Evolutionary conservation across 2,797 vertebrate genomes (phyloP), one percentile per base, ranked within the genome.

Genomic region (Epinephelus malabaricus): DNA sequence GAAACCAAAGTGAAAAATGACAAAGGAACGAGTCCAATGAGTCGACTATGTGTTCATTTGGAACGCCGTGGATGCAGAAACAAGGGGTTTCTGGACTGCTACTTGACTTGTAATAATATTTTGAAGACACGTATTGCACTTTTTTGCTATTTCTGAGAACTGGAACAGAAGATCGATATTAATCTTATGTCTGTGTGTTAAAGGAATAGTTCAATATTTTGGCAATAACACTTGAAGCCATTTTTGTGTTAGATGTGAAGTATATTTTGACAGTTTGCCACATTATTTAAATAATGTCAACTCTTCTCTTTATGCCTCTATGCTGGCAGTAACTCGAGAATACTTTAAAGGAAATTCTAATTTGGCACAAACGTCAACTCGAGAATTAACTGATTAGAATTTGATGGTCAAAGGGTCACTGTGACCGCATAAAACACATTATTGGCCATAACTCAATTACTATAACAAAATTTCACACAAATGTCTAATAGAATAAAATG

Each of bases 1-100:
- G 1, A 67, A 85, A 83, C 66, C 80, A 74, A 78, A 84, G 76
- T 67, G 69, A 1, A 55, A 3, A 88, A 78, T 77, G 54, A 66
- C 63, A 11, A 69, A 74, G 64, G 17, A 82, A 67, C 17, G 19
- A 73, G 72, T 71, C 64, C 75, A 76, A 55, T 15, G n/a, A 70
- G 71, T 81, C 54, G 6, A 30, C 34, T 46, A 5, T 54, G 53
- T 66, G 47, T 70, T 73, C 15, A 63, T 59, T 59, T 34, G 46
- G 50, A 81, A 30, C 3, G 2, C 66, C 40, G 70, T 58, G 17
- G 53, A 47, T 47, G 58, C 23, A 50, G 43, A 65, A 19, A 27
- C 21, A 45, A 4, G 19, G 40, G 62, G 9, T 49, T 67, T 56
- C 18, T 45, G 45, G 25, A 67, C 70, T 18, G 18, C 55, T 45